Evolutionary conservation across 2,888 invertebrate genomes (phyloP).

Genomic region (Cosmopolites sordidus): DNA sequence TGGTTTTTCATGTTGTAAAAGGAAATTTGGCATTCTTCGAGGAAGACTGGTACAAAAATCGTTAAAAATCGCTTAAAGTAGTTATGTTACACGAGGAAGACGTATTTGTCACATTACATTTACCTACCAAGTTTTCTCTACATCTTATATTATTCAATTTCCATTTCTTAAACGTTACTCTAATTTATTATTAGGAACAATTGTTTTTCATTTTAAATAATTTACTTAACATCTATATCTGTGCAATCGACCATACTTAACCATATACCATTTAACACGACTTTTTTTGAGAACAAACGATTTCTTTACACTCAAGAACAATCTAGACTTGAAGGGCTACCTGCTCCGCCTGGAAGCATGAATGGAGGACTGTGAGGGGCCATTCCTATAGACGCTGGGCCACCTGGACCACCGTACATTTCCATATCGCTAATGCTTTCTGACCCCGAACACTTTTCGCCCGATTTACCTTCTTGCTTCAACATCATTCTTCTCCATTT

Average conservation of each 20-base stretch:
- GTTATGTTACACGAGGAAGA: constrained; percentile 9
- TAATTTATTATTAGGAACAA: constrained; percentile 20
- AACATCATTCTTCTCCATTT: constrained; percentile 88
- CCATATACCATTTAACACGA: not conserved
- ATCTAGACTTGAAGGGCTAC: constrained; percentile 69
- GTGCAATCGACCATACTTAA: constrained; percentile 1
- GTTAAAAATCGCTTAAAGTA: not conserved
- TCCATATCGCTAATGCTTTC: constrained; percentile 62
- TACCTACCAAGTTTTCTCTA: constrained; percentile 3
- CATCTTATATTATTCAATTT: not conserved
- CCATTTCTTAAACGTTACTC: constrained; percentile 1
- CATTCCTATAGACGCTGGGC: constrained; percentile 62
- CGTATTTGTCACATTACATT: constrained; percentile 11
- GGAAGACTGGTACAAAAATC: constrained; percentile 2
- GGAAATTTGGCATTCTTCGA: constrained; percentile 1
- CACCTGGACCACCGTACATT: constrained; percentile 52
- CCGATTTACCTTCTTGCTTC: constrained; percentile 69
- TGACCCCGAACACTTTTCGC: constrained; percentile 65
- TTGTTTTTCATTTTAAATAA: constrained; percentile 17
- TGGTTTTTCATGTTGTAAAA: not conserved
- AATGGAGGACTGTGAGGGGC: constrained; percentile 68
- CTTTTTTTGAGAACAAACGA: not conserved
- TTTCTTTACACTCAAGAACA: constrained; percentile 56
- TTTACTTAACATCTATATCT: constrained; percentile 10
- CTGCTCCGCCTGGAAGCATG: constrained; percentile 62